A percentile compares a stretch with the other conserved stretches of the same genome.
phyloP scores from a whole-genome alignment of 1,140 invertebrate genomes.

The Thaumetopoea pityocampa region DNA sequence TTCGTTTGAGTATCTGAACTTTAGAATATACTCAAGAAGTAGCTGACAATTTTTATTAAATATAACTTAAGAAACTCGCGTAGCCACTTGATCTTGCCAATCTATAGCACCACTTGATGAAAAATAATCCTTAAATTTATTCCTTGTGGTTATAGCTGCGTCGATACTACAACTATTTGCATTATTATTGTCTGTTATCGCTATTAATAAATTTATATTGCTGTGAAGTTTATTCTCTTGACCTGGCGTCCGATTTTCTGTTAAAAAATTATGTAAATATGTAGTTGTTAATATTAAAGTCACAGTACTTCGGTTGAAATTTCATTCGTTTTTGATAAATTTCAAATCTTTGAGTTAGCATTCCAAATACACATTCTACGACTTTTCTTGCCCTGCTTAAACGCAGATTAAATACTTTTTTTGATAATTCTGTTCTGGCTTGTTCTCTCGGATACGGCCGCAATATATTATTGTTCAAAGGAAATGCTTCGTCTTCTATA shows the following conservation, averaged over 20 bases:
- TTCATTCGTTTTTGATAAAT: constrained; percentile 2
- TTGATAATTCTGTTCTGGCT: constrained; percentile 12
- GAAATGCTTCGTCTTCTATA: constrained; percentile 18
- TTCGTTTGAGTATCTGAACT: too few relatives aligned
- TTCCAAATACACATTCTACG: constrained; percentile 18
- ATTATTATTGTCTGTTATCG: constrained; percentile 8
- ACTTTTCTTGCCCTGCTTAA: constrained; percentile 13
- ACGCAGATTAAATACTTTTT: constrained; percentile 17
- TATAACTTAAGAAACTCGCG: background rate
- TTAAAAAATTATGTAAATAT: constrained; percentile 8
- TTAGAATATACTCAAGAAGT: background rate
- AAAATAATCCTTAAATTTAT: constrained; percentile 18
- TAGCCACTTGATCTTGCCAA: constrained; percentile 1
- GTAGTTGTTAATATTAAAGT: too few relatives aligned
- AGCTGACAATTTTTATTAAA: background rate
- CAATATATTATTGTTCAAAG: constrained; percentile 13
- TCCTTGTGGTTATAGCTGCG: constrained; percentile 11
- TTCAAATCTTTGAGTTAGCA: constrained; percentile 12
- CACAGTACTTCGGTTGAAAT: background rate
- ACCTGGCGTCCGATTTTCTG: constrained; percentile 2
- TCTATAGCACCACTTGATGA: constrained; percentile 1
- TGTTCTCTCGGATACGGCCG: constrained; percentile 7
- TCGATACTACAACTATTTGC: too few relatives aligned
- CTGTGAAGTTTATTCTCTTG: constrained; percentile 1
- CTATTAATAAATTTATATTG: constrained; percentile 6